Base-by-base conservation (phyloP, 2,113 vertebrate species). In the Trematomus loennbergii region DNA sequence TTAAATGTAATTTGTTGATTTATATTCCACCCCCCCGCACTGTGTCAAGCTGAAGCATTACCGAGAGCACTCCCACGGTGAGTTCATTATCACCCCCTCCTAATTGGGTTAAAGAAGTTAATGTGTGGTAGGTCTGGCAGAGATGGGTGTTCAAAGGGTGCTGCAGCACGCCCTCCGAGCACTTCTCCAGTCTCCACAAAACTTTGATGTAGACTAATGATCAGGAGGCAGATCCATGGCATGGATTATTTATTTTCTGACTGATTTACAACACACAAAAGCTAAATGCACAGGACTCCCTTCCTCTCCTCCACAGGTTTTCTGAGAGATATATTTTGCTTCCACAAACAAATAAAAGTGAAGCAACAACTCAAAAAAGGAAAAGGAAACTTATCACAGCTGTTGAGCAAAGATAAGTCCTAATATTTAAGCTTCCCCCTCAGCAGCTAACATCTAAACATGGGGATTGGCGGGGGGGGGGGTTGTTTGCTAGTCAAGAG, bases 181-280 rank as follows among this genome's bases (percentile, higher is more conserved):
- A 7, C 78, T 85, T 83, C 87, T 79, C 77, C 90, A 61, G 64
- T 88, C 82, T 89, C 83, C 53, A 84, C 75, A 78, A 83, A 91
- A 88, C 88, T 91, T 88, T 92, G 90, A 94, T 91, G 92, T 91
- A 74, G 87, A 88, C 88, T 93, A 93, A 92, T 90, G 93, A 94
- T 90, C 49, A 69, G 79, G 57, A 82, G 82, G 87, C 88, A 83
- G 74, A 87, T 89, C 79, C 60, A 60, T 52, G 18, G 81, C 66
- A 43, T 66, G 67, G 43, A 76, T 79, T 89, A 88, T 81, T 78
- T 72, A 88, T 72, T 68, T 68, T 72, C 66, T 72, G 74, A 78
- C 84, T 83, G 59, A 86, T 89, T 90, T 88, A 74, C 60, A 73
- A 86, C 71, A 52, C 75, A 75, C 45, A 4, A 73, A 55, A 79